Evolutionary conservation across 2,888 invertebrate species (phyloP).

Genomic region (Cosmorhoe ocellata): DNA sequence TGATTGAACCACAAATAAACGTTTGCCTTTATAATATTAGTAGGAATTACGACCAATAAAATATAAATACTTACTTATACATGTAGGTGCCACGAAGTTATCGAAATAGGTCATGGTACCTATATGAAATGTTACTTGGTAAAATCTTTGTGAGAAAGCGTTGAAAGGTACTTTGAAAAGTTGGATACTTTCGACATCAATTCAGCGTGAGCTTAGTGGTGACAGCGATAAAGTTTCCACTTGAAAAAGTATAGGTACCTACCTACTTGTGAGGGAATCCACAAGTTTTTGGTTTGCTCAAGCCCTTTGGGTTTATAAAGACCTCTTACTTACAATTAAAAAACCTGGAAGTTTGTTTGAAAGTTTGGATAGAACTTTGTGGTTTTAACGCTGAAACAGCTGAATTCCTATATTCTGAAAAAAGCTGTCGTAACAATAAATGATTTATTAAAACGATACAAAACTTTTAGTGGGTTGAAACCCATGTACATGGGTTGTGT

Average conservation of each 20-base stretch:
- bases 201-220: constrained; percentile 39
- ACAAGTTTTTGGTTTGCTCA: neutral
- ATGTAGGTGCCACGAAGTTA: constrained; percentile 5
- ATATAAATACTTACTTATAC: neutral
- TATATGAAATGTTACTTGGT: constrained; percentile 28
- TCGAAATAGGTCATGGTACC: constrained; percentile 30
- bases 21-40: no score
- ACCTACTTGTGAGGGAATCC: constrained; percentile 1
- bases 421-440: no score
- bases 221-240: constrained; percentile 35
- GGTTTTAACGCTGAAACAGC: no score
- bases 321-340: neutral
- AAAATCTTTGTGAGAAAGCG: constrained; percentile 35
- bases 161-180: constrained; percentile 37
- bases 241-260: constrained; percentile 16
- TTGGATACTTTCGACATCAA: constrained; percentile 41
- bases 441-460: no score
- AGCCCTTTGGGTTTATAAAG: constrained; percentile 9
- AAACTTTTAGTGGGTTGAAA: no score
- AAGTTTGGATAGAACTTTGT: no score
- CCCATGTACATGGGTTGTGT: no score
- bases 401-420: no score
- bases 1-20: no score
- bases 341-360: no score
- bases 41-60: neutral